A percentile compares a stretch with the other conserved stretches of the same genome.
phyloP scores from a whole-genome alignment of 2,113 vertebrate species.

The Lepisosteus oculatus region DNA sequence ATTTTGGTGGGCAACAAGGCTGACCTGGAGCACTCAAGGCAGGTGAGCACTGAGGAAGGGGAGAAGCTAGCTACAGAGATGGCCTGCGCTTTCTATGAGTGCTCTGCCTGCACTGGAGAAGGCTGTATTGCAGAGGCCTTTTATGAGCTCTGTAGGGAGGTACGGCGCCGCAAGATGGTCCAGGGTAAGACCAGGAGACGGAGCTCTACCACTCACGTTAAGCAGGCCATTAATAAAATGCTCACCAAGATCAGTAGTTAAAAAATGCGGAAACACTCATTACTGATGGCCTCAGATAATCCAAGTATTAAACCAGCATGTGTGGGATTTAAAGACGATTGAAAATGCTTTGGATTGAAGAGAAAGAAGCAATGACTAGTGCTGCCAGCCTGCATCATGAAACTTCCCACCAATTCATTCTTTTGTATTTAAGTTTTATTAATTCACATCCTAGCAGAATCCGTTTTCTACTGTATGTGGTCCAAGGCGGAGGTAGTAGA shows the following conservation, averaged over 20 bases:
- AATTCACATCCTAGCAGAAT: no score
- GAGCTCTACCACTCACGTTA: slow-evolving; percentile 96
- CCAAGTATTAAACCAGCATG: no score
- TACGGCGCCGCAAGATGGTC: slow-evolving; percentile 83
- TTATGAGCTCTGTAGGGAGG: slow-evolving; percentile 89
- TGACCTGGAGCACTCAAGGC: slow-evolving; percentile 88
- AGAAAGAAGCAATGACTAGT: no score
- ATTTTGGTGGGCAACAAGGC: slow-evolving; percentile 96
- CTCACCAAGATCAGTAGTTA: slow-evolving; percentile 98
- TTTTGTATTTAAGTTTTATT: no score
- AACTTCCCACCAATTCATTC: no score
- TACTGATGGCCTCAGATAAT: no score
- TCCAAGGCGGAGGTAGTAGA: no score
- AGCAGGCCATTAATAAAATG: slow-evolving; percentile 99
- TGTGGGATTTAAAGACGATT: no score
- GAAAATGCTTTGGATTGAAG: no score
- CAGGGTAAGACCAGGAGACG: slow-evolving; percentile 90
- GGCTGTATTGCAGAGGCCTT: slow-evolving; percentile 86
- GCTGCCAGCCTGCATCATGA: no score
- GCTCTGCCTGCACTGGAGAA: slow-evolving; percentile 89
- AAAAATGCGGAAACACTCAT: slow-evolving; percentile 10
- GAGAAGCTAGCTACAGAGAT: slow-evolving; percentile 92
- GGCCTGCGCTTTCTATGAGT: slow-evolving; percentile 94
- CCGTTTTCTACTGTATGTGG: no score
- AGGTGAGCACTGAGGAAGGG: slow-evolving; percentile 91